These are phyloP conservation scores for Gymnodraco acuticeps DNA, from an alignment of 2,797 vertebrate species.

Conservation along the genomic window DNA sequence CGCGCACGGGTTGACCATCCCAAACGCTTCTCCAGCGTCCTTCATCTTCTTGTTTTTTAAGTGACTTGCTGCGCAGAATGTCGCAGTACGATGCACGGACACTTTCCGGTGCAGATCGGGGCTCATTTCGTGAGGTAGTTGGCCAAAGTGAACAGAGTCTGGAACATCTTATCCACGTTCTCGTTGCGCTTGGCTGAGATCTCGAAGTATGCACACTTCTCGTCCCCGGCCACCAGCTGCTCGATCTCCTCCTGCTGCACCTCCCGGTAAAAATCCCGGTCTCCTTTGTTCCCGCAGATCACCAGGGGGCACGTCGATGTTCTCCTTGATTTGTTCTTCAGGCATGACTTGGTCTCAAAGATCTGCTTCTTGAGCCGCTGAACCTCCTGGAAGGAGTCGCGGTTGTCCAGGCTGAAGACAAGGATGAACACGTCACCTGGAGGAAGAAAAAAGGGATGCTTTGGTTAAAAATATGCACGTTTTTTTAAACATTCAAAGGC, in stretches of 20 bases:
- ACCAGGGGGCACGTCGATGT: conserved; percentile 93
- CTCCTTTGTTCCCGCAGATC: conserved; percentile 96
- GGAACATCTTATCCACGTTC: conserved; percentile 97
- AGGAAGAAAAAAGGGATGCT: neutral
- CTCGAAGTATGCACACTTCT: conserved; percentile 95
- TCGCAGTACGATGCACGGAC: conserved; percentile 94
- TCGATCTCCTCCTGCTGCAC: conserved; percentile 92
- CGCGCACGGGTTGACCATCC: conserved; percentile 94
- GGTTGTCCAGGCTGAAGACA: conserved; percentile 96
- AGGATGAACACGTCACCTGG: conserved; percentile 96
- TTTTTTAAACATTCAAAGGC: no score
- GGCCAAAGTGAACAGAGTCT: conserved; percentile 93
- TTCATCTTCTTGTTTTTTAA: conserved; percentile 90
- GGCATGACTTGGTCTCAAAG: conserved; percentile 95
- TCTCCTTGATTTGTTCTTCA: conserved; percentile 97
- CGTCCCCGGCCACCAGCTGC: conserved; percentile 89
- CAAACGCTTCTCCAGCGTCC: conserved; percentile 89
- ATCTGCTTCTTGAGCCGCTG: conserved; percentile 96
- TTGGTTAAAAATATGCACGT: conserved; percentile 2
- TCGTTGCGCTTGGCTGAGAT: conserved; percentile 97
- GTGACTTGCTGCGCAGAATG: conserved; percentile 90
- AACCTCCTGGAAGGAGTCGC: conserved; percentile 96
- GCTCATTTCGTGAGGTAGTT: conserved; percentile 97
- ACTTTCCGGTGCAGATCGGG: conserved; percentile 96
- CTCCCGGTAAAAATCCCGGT: conserved; percentile 92